Percentiles rank a stretch among this genome's conserved stretches.
Evolutionary conservation across 2,888 invertebrate genomes (phyloP).

Genomic region (Scrobipalpa atriplicella): DNA sequence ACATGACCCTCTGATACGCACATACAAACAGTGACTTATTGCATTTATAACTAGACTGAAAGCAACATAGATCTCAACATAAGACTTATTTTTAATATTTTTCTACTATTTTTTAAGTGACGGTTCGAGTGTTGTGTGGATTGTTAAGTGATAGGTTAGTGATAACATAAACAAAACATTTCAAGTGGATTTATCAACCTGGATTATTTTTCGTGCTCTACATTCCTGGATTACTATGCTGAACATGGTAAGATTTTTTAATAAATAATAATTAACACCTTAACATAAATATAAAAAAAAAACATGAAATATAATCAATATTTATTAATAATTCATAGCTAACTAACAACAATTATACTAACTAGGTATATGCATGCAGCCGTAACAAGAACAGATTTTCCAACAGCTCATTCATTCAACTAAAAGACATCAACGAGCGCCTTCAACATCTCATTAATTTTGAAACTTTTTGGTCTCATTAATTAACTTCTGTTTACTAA

Average conservation of each 20-base stretch:
- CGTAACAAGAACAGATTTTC: background rate
- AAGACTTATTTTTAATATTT: slow-evolving; percentile 71
- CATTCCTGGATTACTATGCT: slow-evolving; percentile 55
- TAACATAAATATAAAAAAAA: background rate
- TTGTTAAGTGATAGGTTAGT: slow-evolving; percentile 67
- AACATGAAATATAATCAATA: background rate
- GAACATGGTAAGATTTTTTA: slow-evolving; percentile 62
- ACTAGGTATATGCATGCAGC: background rate
- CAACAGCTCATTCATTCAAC: slow-evolving; percentile 37
- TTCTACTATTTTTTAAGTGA: slow-evolving; percentile 68
- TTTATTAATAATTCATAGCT: background rate
- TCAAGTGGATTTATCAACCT: slow-evolving; percentile 63
- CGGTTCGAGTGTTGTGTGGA: slow-evolving; percentile 71
- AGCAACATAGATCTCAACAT: slow-evolving; percentile 80
- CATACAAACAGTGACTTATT: slow-evolving; percentile 60
- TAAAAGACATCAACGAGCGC: slow-evolving; percentile 80
- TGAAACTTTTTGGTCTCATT: background rate
- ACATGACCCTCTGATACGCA: slow-evolving; percentile 61
- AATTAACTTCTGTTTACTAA: background rate
- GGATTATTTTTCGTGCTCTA: slow-evolving; percentile 57
- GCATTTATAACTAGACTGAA: slow-evolving; percentile 76
- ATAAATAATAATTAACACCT: slow-evolving; percentile 31
- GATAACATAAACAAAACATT: slow-evolving; percentile 60
- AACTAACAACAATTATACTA: slow-evolving; percentile 21
- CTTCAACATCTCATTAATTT: slow-evolving; percentile 23